These are phyloP conservation scores for Neelides sp. DNA, from an alignment of 1,140 invertebrate genomes.

Conservation along the genomic window DNA sequence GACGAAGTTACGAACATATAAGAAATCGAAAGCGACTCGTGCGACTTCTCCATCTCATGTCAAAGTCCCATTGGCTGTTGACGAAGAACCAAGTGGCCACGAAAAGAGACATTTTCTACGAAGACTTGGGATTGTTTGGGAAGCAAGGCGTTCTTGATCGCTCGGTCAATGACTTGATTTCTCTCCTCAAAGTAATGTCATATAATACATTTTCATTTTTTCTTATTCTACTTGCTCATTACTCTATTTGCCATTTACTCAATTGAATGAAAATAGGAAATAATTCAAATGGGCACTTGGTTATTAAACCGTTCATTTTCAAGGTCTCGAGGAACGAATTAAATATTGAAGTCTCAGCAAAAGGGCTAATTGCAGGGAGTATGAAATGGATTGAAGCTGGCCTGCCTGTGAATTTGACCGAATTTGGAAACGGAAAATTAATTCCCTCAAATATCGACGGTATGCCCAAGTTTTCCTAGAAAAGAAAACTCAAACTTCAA, in stretches of 20 bases:
- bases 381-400: not conserved
- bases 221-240: too few relatives aligned
- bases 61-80: too few relatives aligned
- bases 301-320: not conserved
- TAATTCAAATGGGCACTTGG: not conserved
- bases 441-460: conserved; percentile 8
- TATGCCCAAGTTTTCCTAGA: not conserved
- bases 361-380: not conserved
- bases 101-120: conserved; percentile 16
- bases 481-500: not conserved
- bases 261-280: not conserved
- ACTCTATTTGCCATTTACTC: too few relatives aligned
- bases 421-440: not conserved
- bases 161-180: not conserved
- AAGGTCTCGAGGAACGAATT: not conserved
- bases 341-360: conserved; percentile 2
- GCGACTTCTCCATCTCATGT: too few relatives aligned
- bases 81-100: too few relatives aligned
- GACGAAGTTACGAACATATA: too few relatives aligned
- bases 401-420: conserved; percentile 6
- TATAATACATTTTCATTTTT: not conserved
- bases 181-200: not conserved
- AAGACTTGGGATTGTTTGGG: conserved; percentile 1
- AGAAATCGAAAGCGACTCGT: too few relatives aligned
- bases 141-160: not conserved